Percentiles rank a stretch among this genome's conserved stretches.
phyloP scores from a whole-genome alignment of 2,888 invertebrate species.

The Clostera curtula region DNA sequence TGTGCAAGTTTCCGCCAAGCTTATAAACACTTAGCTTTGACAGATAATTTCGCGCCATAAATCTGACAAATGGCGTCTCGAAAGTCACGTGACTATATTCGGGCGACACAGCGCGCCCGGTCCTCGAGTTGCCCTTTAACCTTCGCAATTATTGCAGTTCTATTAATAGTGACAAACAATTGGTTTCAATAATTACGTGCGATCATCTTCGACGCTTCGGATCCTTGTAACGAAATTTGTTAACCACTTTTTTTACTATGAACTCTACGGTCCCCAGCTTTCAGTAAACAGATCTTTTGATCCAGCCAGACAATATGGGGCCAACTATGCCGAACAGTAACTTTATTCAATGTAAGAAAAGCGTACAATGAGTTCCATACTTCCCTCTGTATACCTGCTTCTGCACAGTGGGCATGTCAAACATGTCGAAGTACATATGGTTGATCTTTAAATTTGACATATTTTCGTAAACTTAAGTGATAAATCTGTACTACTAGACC shows the following conservation, averaged over 20 bases:
- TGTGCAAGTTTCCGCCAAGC: background rate
- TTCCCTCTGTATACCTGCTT: too few species aligned
- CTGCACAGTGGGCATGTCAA: too few species aligned
- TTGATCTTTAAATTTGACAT: too few species aligned
- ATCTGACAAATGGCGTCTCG: constrained; percentile 24
- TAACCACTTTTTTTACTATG: background rate
- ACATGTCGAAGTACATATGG: too few species aligned
- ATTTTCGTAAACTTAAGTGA: too few species aligned
- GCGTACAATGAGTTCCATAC: too few species aligned
- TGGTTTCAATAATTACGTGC: constrained; percentile 46
- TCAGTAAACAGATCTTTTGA: background rate
- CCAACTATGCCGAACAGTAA: too few species aligned
- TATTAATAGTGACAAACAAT: constrained; percentile 61
- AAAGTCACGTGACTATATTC: constrained; percentile 37
- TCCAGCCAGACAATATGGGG: too few species aligned
- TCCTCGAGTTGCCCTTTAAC: constrained; percentile 63
- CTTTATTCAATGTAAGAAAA: too few species aligned
- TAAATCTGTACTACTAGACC: too few species aligned
- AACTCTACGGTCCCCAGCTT: constrained; percentile 2
- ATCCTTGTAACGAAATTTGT: constrained; percentile 21
- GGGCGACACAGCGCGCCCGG: constrained; percentile 31
- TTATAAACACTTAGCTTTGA: constrained; percentile 11
- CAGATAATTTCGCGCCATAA: constrained; percentile 29
- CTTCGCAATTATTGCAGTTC: constrained; percentile 50
- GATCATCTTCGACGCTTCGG: constrained; percentile 29